A percentile compares a stretch with the other conserved stretches of the same genome.
These are phyloP conservation scores for Malacoctenus gilli DNA, from an alignment of 2,797 vertebrate species.

Conservation along the genomic window DNA sequence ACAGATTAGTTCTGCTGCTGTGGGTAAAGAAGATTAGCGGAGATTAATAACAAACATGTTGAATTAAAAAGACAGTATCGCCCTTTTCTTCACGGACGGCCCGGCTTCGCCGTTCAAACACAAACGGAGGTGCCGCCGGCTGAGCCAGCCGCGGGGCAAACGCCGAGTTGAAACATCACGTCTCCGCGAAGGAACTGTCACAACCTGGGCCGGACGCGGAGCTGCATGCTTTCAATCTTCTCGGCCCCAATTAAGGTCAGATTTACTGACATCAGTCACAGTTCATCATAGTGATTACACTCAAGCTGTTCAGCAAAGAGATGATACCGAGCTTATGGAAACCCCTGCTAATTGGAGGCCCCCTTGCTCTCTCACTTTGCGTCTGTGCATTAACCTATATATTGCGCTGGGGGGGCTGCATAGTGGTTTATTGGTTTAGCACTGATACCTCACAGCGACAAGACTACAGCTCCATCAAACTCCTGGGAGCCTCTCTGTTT, in stretches of 20 bases:
- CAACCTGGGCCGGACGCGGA: constrained; percentile 49
- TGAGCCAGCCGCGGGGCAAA: constrained; percentile 21
- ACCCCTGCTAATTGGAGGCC: constrained; percentile 71
- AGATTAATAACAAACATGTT: constrained; percentile 77
- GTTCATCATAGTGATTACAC: constrained; percentile 85
- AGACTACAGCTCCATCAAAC: too few species aligned
- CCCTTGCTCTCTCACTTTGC: constrained; percentile 46
- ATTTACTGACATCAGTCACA: constrained; percentile 88
- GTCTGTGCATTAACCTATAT: constrained; percentile 32
- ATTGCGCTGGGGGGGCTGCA: too few species aligned
- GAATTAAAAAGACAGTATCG: constrained; percentile 72
- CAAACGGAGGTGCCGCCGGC: constrained; percentile 29
- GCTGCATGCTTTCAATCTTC: constrained; percentile 80
- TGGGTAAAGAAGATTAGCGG: constrained; percentile 77
- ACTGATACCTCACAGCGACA: too few species aligned
- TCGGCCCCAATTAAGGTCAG: constrained; percentile 85
- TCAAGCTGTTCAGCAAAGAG: constrained; percentile 83
- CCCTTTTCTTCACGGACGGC: constrained; percentile 44
- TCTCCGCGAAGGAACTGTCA: constrained; percentile 33
- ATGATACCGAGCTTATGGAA: constrained; percentile 84
- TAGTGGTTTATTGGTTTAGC: too few species aligned
- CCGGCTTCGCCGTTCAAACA: constrained; percentile 37
- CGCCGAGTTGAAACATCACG: constrained; percentile 24
- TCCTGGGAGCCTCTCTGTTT: too few species aligned
- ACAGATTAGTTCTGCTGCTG: constrained; percentile 75